Base-by-base conservation (phyloP, 2,797 vertebrate species). In the Iguana delicatissima region DNA sequence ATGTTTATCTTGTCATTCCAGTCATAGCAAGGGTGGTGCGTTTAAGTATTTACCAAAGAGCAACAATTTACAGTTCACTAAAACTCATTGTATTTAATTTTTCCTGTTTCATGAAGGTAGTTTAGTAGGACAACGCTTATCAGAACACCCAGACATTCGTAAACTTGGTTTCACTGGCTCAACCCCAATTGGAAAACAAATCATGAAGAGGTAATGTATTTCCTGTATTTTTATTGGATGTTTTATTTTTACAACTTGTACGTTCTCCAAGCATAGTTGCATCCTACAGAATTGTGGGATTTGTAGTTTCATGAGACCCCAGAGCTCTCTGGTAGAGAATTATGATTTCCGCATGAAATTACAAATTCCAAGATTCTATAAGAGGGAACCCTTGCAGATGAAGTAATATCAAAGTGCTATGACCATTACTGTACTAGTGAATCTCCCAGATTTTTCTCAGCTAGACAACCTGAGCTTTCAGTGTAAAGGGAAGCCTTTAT, bases 161-260 rank as follows among this genome's bases (percentile, higher is more conserved):
- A 99, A 99, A 93, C 97, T 99, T 84, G 99, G 99, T 84, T 99
- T 99, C 96, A 99, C 99, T 0, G 99, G 99, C 55, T 99, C 99
- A 76, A 99, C 99, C 0, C 97, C 98, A 0, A 97, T 98, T 20
- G 99, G 99, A 77, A 99, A 99, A 96, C 98, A 99, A 97, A 99
- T 99, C 96, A 99, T 99, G 99, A 99, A 99, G 95, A 99, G 98
- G 99, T 99, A 94, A 5, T 89, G 42, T 87, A 38, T 84, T 74
- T 29, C 32, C 92, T 22, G 22, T 8, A 59, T 89, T 79, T 55
- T 76, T 14, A 77, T 9, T n/a, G 26, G 9, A 14, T 38, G 9
- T 32, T 57, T 57, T 29, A 57, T 10, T 42, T 82, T 6, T 57
- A 52, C 32, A 81, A 16, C 4, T 55, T n/a, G 50, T 80, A 55